Conservation (phyloP, 2,888 invertebrate species). For the Pomacea canaliculata region DNA sequence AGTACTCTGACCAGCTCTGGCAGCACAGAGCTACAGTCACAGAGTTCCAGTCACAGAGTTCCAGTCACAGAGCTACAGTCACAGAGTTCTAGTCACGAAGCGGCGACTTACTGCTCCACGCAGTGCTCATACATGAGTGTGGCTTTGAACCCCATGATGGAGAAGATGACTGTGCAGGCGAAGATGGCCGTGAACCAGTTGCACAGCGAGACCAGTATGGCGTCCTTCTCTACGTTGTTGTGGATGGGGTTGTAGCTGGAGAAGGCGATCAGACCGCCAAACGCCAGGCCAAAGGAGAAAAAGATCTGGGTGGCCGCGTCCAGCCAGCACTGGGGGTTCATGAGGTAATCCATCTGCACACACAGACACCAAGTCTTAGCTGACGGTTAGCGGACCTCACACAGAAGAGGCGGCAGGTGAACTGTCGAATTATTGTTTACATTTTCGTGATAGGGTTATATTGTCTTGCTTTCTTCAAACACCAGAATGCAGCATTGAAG, state of each 20-base stretch:
- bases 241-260: conserved; percentile 95
- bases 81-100: background rate
- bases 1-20: no score
- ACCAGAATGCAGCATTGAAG: no score
- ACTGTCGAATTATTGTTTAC: no score
- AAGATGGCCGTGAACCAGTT: conserved; percentile 95
- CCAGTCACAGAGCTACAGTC: no score
- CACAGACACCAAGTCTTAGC: no score
- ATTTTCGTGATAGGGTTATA: no score
- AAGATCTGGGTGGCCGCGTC: conserved; percentile 98
- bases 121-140: conserved; percentile 68
- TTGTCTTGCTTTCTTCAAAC: no score
- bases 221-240: conserved; percentile 94
- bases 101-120: conserved; percentile 51
- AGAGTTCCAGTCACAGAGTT: no score
- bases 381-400: no score
- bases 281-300: conserved; percentile 94
- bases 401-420: no score
- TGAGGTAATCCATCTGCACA: conserved; percentile 83
- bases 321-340: conserved; percentile 91
- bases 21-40: no score
- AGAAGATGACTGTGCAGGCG: conserved; percentile 94
- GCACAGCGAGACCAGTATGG: conserved; percentile 89
- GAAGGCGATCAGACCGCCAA: conserved; percentile 94
- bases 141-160: conserved; percentile 96